A percentile compares a stretch with the other conserved stretches of the same genome.
Evolutionary conservation across 1,140 invertebrate genomes (phyloP).

Genomic region (Carposina sasakii): DNA sequence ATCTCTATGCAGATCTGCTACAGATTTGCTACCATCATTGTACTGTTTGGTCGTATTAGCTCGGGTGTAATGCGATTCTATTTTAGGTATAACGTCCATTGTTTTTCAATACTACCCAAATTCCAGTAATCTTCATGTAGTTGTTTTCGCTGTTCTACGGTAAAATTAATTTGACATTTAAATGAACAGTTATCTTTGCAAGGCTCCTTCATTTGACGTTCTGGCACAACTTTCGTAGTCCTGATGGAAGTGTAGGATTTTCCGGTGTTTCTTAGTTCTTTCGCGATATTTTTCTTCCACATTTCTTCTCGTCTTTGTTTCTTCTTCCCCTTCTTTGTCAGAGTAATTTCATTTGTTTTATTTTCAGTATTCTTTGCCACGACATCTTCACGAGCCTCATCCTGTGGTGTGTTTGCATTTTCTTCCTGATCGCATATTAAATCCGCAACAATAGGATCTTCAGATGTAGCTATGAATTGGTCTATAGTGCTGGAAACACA

Average conservation of each 20-base stretch:
- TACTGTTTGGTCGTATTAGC: constrained; percentile 15
- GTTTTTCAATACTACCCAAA: constrained; percentile 15
- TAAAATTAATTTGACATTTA: constrained; percentile 13
- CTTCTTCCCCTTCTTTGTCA: constrained; percentile 13
- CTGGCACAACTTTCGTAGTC: constrained; percentile 11
- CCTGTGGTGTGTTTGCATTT: no score
- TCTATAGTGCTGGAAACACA: no score
- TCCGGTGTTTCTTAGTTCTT: constrained; percentile 17
- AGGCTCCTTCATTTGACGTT: constrained; percentile 17
- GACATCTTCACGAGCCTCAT: no score
- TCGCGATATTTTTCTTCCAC: constrained; percentile 17
- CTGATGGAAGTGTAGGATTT: constrained; percentile 12
- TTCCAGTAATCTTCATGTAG: constrained; percentile 10
- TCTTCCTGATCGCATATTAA: no score
- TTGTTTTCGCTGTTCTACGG: constrained; percentile 2
- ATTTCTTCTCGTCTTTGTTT: constrained; percentile 4
- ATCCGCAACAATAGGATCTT: no score
- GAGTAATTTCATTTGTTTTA: no score
- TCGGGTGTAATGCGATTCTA: constrained; percentile 21
- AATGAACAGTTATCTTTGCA: constrained; percentile 15
- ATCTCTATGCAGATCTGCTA: constrained; percentile 5
- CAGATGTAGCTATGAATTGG: no score
- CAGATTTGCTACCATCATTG: constrained; percentile 10
- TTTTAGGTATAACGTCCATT: constrained; percentile 20
- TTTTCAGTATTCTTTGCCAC: no score